Evolutionary conservation across 2,113 vertebrate genomes (phyloP).

Genomic region (Etheostoma spectabile): DNA sequence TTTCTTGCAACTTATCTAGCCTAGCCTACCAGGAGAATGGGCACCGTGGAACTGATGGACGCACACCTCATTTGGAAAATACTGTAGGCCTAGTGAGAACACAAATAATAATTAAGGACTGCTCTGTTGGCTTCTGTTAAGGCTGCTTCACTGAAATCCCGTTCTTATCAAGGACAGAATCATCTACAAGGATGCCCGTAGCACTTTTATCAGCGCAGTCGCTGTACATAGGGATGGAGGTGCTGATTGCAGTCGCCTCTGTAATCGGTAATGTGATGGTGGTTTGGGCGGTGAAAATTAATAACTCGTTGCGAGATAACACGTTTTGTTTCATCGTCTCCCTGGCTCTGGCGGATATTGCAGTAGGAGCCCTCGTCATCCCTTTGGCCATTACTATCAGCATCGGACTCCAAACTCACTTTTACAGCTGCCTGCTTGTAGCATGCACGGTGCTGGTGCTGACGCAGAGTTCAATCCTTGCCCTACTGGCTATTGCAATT

Average conservation of each 20-base stretch:
- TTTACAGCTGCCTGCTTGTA: conserved; percentile 96
- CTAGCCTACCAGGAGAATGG: background rate
- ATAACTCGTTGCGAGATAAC: conserved; percentile 92
- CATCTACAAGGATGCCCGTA: conserved; percentile 83
- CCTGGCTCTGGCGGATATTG: conserved; percentile 94
- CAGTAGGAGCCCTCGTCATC: conserved; percentile 96
- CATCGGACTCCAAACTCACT: conserved; percentile 92
- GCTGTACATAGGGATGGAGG: conserved; percentile 95
- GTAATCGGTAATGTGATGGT: conserved; percentile 97
- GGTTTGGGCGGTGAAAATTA: conserved; percentile 98
- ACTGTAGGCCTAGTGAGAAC: background rate
- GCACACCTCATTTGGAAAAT: conserved; percentile 34
- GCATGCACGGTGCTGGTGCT: conserved; percentile 96
- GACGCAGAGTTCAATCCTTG: conserved; percentile 98
- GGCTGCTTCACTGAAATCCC: conserved; percentile 1
- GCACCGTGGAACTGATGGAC: conserved; percentile 13
- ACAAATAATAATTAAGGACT: background rate
- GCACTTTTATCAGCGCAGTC: conserved; percentile 84
- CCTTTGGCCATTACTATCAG: conserved; percentile 96
- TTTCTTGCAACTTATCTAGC: conserved; percentile 11
- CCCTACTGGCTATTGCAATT: conserved; percentile 95
- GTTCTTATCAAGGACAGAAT: conserved; percentile 31
- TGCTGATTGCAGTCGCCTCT: conserved; percentile 92
- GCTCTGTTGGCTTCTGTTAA: background rate
- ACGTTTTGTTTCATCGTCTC: conserved; percentile 98